A percentile compares a stretch with the other conserved stretches of the same genome.
These are phyloP conservation scores for Chloroclystis v-ata DNA, from an alignment of 2,888 invertebrate species.

Conservation along the genomic window DNA sequence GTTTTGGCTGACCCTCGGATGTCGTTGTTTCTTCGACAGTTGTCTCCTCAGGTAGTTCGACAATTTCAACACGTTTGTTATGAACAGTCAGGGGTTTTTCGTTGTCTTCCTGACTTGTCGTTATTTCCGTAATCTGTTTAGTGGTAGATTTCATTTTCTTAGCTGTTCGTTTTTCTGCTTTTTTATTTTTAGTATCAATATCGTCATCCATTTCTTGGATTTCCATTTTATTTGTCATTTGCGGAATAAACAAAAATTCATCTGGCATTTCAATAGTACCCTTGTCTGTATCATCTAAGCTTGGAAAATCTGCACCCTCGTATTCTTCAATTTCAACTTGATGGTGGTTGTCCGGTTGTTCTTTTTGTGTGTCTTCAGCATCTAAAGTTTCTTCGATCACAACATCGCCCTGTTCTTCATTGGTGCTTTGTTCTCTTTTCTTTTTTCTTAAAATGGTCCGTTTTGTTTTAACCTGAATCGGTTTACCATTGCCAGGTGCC, in stretches of 20 bases:
- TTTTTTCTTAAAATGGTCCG: slow-evolving; percentile 74
- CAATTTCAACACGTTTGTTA: neutral
- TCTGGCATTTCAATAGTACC: slow-evolving; percentile 59
- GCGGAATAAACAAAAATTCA: slow-evolving; percentile 51
- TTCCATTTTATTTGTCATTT: slow-evolving; percentile 43
- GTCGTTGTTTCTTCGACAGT: slow-evolving; percentile 36
- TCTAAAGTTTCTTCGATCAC: slow-evolving; percentile 74
- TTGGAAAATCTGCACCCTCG: slow-evolving; percentile 41
- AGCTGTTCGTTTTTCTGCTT: slow-evolving; percentile 37
- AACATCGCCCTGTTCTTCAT: slow-evolving; percentile 57
- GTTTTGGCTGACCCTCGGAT: slow-evolving; percentile 40
- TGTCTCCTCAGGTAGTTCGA: slow-evolving; percentile 44
- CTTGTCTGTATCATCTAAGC: slow-evolving; percentile 41
- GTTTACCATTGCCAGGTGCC: slow-evolving; percentile 70
- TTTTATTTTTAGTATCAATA: slow-evolving; percentile 6
- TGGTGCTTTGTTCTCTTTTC: slow-evolving; percentile 34
- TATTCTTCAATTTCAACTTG: slow-evolving; percentile 65
- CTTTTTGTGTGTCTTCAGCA: slow-evolving; percentile 45
- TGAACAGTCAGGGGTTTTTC: neutral
- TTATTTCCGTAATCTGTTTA: slow-evolving; percentile 47
- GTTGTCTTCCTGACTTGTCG: neutral
- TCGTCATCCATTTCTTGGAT: slow-evolving; percentile 50
- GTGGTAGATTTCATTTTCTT: slow-evolving; percentile 43
- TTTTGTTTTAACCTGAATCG: slow-evolving; percentile 77
- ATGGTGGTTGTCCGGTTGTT: slow-evolving; percentile 33